phyloP scores from a whole-genome alignment of 2,113 vertebrate genomes.

The Cebus imitator region DNA sequence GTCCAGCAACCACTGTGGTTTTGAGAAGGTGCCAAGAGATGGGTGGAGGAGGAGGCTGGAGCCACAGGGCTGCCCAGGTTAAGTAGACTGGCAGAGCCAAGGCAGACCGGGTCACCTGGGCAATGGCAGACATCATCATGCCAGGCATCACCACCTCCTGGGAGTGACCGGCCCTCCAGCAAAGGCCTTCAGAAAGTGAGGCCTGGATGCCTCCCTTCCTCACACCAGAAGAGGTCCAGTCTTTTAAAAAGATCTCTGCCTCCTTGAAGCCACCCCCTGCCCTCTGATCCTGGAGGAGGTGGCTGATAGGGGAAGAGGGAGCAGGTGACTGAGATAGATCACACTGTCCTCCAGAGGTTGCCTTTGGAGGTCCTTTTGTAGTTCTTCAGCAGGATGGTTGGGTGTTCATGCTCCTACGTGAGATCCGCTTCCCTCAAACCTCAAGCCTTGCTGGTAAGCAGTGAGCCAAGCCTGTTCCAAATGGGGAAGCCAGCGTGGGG shows the following conservation, averaged over 20 bases:
- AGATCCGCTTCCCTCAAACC: too few species aligned
- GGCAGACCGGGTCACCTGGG: background rate
- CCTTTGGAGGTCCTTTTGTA: background rate
- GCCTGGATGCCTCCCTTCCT: background rate
- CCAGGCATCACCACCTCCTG: background rate
- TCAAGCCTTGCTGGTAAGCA: background rate
- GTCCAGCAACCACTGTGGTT: background rate
- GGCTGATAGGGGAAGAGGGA: background rate
- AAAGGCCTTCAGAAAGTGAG: background rate
- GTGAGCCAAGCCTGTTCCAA: background rate
- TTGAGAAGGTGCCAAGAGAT: background rate
- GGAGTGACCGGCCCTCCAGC: background rate
- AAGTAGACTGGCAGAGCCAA: background rate
- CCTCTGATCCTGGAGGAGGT: background rate
- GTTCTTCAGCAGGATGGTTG: background rate
- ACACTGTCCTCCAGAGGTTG: background rate
- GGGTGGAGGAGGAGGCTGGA: background rate
- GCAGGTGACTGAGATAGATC: background rate
- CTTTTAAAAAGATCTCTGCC: background rate
- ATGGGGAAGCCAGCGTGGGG: background rate
- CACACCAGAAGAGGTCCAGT: background rate
- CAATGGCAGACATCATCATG: background rate
- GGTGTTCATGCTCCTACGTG: background rate
- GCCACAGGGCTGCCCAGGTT: background rate
- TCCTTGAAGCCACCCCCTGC: background rate